phyloP scores from a whole-genome alignment of 2,113 vertebrate species.

The Ceratotherium simum region DNA sequence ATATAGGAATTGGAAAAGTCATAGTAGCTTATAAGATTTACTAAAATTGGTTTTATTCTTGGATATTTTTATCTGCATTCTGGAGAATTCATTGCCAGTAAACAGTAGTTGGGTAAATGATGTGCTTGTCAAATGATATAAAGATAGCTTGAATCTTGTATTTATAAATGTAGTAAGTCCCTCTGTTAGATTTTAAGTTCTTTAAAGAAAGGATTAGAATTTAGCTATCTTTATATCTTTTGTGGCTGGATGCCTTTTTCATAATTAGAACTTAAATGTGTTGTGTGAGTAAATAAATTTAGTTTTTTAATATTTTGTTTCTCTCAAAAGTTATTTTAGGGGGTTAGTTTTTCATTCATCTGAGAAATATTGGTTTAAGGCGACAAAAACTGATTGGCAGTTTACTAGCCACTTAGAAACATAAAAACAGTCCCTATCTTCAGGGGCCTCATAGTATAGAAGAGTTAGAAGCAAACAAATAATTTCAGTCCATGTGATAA shows the following conservation, averaged over 20 bases:
- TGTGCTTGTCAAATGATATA: background rate
- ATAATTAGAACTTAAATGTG: background rate
- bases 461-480: background rate
- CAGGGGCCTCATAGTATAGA: background rate
- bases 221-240: constrained; percentile 25
- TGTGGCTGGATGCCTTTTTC: background rate
- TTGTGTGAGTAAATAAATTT: background rate
- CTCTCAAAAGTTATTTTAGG: background rate
- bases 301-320: background rate
- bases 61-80: constrained; percentile 5
- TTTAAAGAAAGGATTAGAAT: background rate
- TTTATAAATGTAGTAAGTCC: constrained; percentile 32
- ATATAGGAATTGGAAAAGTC: constrained; percentile 38
- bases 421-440: background rate
- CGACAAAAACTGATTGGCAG: constrained; percentile 7
- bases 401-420: background rate
- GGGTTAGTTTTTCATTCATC: background rate
- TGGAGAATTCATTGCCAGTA: constrained; percentile 16
- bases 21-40: background rate
- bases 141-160: background rate
- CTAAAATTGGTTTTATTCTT: constrained; percentile 5
- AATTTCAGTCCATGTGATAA: background rate
- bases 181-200: background rate
- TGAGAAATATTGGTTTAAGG: background rate
- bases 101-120: background rate